Evolutionary conservation across 2,797 vertebrate genomes (phyloP).

Genomic region (Moxostoma hubbsi): DNA sequence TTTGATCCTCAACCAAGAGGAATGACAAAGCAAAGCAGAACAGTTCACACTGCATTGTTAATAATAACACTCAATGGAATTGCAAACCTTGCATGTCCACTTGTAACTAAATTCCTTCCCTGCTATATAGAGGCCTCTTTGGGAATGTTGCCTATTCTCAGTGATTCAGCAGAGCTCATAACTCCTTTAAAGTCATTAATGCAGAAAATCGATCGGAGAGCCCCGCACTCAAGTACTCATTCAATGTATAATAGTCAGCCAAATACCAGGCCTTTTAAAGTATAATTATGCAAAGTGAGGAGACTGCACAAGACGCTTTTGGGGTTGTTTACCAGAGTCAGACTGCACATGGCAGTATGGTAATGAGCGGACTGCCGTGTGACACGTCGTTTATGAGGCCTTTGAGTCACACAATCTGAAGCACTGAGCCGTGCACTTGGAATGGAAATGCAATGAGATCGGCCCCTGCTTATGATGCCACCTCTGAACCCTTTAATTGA

Average conservation of each 20-base stretch:
- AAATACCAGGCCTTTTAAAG: slow-evolving; percentile 62
- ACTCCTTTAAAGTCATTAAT: slow-evolving; percentile 10
- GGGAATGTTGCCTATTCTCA: neutral
- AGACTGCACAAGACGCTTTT: slow-evolving; percentile 36
- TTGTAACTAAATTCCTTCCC: neutral
- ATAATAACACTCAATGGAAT: too few relatives aligned
- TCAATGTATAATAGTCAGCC: slow-evolving; percentile 11
- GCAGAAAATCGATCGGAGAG: neutral
- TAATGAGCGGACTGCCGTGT: slow-evolving; percentile 66
- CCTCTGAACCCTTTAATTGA: slow-evolving; percentile 71
- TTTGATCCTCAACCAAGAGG: neutral
- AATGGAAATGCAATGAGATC: slow-evolving; percentile 64
- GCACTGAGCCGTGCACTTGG: slow-evolving; percentile 59
- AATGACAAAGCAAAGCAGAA: neutral
- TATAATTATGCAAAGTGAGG: slow-evolving; percentile 47
- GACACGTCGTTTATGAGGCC: slow-evolving; percentile 56
- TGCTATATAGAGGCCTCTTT: neutral
- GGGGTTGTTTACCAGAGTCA: slow-evolving; percentile 66
- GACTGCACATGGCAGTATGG: slow-evolving; percentile 57
- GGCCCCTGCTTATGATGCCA: slow-evolving; percentile 57
- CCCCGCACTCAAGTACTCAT: slow-evolving; percentile 1
- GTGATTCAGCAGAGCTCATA: neutral
- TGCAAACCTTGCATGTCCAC: neutral
- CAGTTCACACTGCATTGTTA: neutral
- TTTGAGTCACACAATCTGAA: slow-evolving; percentile 35